A percentile compares a stretch with the other conserved stretches of the same genome.
Conservation (phyloP, 2,113 vertebrate genomes). For the Sardina pilchardus region DNA sequence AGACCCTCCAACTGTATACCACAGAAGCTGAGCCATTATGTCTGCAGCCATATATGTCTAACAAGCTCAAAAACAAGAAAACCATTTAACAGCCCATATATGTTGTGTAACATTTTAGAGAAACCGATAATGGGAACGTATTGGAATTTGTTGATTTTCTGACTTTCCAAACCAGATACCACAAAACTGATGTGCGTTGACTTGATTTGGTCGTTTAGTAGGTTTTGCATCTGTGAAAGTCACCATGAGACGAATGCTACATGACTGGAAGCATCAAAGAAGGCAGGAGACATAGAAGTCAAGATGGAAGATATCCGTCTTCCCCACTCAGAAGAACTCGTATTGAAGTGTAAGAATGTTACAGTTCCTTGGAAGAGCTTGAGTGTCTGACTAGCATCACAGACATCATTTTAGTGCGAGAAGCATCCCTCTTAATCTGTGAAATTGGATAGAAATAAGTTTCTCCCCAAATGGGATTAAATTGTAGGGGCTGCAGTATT, state of each 20-base stretch:
- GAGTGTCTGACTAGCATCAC: conserved; percentile 33
- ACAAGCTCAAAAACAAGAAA: not conserved
- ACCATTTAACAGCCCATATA: not conserved
- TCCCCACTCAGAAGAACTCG: not conserved
- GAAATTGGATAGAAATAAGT: conserved; percentile 74
- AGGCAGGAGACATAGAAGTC: not conserved
- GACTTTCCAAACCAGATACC: not conserved
- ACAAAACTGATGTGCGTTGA: not conserved
- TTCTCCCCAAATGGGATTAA: conserved; percentile 71
- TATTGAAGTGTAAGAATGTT: not conserved
- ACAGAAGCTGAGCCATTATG: not conserved
- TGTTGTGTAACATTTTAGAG: not conserved
- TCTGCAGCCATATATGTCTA: not conserved
- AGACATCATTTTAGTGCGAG: conserved; percentile 44
- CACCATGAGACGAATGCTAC: not conserved
- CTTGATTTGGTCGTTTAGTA: not conserved
- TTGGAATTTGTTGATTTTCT: not conserved
- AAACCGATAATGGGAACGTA: not conserved
- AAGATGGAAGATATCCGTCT: not conserved
- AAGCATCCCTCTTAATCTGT: conserved; percentile 67
- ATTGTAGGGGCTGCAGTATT: conserved; percentile 61
- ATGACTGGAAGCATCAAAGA: not conserved
- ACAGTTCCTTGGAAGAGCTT: not conserved
- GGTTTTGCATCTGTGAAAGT: not conserved
- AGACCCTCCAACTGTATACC: not conserved